Conservation (phyloP, 1,140 invertebrate genomes). For the Heterodera schachtii region DNA sequence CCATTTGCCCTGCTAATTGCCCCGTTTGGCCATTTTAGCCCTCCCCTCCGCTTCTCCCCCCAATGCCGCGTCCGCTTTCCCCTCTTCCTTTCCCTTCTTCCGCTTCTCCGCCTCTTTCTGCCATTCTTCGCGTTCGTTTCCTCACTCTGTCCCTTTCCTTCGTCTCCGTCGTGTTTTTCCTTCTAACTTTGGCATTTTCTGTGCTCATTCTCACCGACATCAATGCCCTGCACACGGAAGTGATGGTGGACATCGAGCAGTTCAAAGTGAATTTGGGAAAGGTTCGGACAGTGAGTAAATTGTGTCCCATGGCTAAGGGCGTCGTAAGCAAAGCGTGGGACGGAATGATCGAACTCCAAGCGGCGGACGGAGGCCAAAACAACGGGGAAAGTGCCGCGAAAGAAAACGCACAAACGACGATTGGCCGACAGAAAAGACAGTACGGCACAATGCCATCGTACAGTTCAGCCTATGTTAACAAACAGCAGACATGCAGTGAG, state of each 20-base stretch:
- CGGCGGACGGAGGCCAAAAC: not conserved
- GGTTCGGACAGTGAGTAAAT: not conserved
- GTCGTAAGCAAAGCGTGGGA: not conserved
- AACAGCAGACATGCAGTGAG: conserved; percentile 10
- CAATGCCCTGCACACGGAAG: conserved; percentile 3
- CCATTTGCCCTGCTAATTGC: too few species aligned
- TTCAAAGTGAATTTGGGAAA: not conserved
- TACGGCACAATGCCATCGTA: conserved; percentile 2
- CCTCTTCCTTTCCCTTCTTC: not conserved
- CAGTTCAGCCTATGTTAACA: not conserved
- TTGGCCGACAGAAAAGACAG: not conserved
- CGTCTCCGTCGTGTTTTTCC: not conserved
- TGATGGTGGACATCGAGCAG: not conserved
- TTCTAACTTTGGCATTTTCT: not conserved
- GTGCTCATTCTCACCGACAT: not conserved
- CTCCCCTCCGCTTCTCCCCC: too few species aligned
- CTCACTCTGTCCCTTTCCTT: not conserved
- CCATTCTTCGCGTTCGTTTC: not conserved
- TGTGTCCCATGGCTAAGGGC: not conserved
- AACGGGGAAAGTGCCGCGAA: not conserved
- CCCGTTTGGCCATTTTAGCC: too few species aligned
- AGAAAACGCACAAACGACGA: not conserved
- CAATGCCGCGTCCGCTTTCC: too few species aligned
- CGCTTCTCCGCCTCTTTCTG: not conserved
- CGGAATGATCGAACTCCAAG: not conserved